These are phyloP conservation scores for Esox lucius DNA, from an alignment of 2,797 vertebrate species.

Conservation along the genomic window DNA sequence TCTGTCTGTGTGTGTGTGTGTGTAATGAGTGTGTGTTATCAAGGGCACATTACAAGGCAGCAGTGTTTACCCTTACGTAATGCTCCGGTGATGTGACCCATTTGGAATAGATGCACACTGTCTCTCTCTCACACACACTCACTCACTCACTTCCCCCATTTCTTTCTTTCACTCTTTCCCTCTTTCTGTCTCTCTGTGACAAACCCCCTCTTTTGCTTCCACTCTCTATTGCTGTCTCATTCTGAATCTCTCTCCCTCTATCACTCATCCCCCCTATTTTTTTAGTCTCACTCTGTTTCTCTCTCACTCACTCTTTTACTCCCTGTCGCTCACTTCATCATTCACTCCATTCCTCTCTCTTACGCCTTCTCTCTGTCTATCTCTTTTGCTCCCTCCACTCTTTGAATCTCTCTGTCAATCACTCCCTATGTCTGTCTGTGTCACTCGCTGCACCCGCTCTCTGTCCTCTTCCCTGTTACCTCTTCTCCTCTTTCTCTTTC, in stretches of 20 bases:
- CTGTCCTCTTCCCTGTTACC: slow-evolving; percentile 3
- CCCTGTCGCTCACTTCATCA: neutral
- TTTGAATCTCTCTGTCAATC: slow-evolving; percentile 3
- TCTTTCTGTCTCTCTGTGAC: neutral
- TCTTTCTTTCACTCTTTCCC: neutral
- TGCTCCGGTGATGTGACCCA: slow-evolving; percentile 75
- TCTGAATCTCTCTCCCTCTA: neutral
- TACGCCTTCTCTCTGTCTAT: slow-evolving; percentile 22
- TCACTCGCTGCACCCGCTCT: neutral
- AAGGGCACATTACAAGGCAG: slow-evolving; percentile 68
- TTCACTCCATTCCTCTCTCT: slow-evolving; percentile 29
- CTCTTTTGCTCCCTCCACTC: slow-evolving; percentile 22
- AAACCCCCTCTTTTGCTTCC: slow-evolving; percentile 14
- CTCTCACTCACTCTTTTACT: neutral
- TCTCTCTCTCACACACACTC: slow-evolving; percentile 31
- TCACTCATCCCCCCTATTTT: neutral
- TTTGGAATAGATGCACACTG: slow-evolving; percentile 68
- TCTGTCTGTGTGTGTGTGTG: neutral
- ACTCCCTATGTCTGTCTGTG: neutral
- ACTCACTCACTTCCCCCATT: neutral
- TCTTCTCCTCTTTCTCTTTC: slow-evolving; percentile 13
- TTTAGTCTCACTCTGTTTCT: neutral
- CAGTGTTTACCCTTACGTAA: slow-evolving; percentile 75
- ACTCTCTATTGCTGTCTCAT: slow-evolving; percentile 37
- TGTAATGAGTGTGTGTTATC: slow-evolving; percentile 27